Base-by-base conservation (phyloP, 2,888 invertebrate genomes). In the Agrilus biguttatus region DNA sequence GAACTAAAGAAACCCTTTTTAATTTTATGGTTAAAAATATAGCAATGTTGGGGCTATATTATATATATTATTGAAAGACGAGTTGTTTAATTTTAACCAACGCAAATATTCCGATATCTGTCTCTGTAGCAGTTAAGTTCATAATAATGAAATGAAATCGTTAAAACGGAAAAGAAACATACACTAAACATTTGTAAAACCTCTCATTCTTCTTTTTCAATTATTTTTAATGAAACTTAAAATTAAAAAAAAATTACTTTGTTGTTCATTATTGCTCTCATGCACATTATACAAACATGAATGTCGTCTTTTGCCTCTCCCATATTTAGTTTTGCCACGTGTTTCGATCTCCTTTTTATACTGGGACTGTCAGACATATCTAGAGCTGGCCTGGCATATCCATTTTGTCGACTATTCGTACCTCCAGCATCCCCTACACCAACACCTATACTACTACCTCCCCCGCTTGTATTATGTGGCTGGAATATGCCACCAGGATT, bases 201-300 rank as follows among this genome's bases (percentile, higher is more conserved):
- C n/a, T n/a, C n/a, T n/a, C n/a, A n/a, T n/a, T n/a, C n/a, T n/a
- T n/a, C n/a, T n/a, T n/a, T n/a, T n/a, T n/a, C n/a, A n/a, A n/a
- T n/a, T n/a, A n/a, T n/a, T n/a, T n/a, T n/a, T n/a, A n/a, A n/a
- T n/a, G n/a, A n/a, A n/a, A n/a, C n/a, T n/a, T n/a, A n/a, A n/a
- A n/a, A 33, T 6, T 39, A 14, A 33, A 35, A 23, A 12, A 13
- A 37, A 45, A 55, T 52, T 53, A 82, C 83, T 77, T 97, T 97
- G 65, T 98, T 97, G 69, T 99, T 99, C 97, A 99, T 98, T 60
- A 98, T 96, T 55, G 97, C 97, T 45, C 97, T 77, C 74, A 98
- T 82, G 64, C 97, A 98, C 85, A 95, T 89, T 59, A 99, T 95
- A 73, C 96, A 96, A 47, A 97, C 93, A 69, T 98, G 97, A 59